These are phyloP conservation scores for Nerophis ophidion DNA, from an alignment of 2,113 vertebrate species.

Conservation along the genomic window DNA sequence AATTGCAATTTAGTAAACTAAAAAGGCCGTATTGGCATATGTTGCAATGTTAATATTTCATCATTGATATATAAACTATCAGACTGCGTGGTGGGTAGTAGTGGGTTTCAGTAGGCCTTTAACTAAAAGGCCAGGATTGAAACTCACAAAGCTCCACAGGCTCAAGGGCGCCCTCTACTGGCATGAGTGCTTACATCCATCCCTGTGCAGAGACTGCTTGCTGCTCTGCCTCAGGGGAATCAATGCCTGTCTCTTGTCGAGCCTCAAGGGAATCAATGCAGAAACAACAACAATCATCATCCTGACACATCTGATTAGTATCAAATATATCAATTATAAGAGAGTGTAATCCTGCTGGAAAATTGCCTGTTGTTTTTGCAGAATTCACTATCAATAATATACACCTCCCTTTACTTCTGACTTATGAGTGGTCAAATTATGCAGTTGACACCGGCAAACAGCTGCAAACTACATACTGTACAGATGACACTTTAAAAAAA, in stretches of 20 bases:
- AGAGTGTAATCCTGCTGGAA: neutral
- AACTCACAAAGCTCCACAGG: neutral
- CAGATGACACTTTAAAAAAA: slow-evolving; percentile 1
- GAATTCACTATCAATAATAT: neutral
- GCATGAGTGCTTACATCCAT: neutral
- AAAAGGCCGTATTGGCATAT: too few relatives aligned
- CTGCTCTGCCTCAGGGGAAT: slow-evolving; percentile 16
- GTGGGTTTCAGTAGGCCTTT: too few relatives aligned
- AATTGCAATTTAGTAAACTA: too few relatives aligned
- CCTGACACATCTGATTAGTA: slow-evolving; percentile 14
- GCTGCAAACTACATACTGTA: neutral
- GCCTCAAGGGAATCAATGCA: slow-evolving; percentile 11
- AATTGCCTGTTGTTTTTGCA: neutral
- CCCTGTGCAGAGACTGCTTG: neutral
- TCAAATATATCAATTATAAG: neutral
- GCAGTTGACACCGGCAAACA: neutral
- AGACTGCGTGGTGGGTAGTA: too few relatives aligned
- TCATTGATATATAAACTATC: too few relatives aligned
- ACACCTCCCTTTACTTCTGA: neutral
- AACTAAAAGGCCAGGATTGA: neutral
- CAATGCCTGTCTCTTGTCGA: slow-evolving; percentile 1
- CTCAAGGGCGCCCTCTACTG: slow-evolving; percentile 48
- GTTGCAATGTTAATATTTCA: too few relatives aligned
- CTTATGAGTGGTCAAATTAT: neutral
- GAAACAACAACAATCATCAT: slow-evolving; percentile 15